Conservation (phyloP, 2,797 vertebrate genomes). For the Scolopax rusticola region DNA sequence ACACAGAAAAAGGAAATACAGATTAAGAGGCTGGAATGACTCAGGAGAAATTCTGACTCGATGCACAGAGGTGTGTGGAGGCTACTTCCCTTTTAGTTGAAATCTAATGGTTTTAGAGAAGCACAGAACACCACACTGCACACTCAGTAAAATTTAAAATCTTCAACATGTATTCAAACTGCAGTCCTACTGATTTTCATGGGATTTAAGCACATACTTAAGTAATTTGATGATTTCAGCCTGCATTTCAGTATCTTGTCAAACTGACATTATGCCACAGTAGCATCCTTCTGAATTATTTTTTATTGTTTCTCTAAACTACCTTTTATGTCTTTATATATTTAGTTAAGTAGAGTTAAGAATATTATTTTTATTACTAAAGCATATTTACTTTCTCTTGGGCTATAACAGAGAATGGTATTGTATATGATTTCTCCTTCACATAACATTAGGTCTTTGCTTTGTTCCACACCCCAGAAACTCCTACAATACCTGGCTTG, state of each 20-base stretch:
- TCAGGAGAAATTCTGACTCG: not conserved
- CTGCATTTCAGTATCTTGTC: not conserved
- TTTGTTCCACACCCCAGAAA: not conserved
- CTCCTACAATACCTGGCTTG: conserved; percentile 86
- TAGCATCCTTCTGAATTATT: not conserved
- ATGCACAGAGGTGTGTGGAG: accelerated
- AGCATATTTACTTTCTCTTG: not conserved
- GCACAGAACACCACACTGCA: not conserved
- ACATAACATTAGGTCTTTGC: not conserved
- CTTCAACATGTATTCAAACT: not conserved
- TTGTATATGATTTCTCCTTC: not conserved
- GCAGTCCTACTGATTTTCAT: not conserved
- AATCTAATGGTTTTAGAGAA: not conserved
- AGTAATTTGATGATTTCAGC: not conserved
- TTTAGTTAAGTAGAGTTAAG: not conserved
- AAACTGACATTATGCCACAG: not conserved
- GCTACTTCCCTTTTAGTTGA: not conserved
- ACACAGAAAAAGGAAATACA: conserved; percentile 14
- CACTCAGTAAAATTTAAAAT: not conserved
- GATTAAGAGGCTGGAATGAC: not conserved
- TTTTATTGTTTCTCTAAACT: not conserved
- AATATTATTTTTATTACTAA: not conserved
- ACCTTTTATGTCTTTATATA: not conserved
- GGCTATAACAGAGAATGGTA: not conserved
- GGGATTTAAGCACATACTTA: not conserved